Evolutionary conservation across 2,888 invertebrate species (phyloP), one percentile per base, ranked within the genome.

Genomic region (Galeopsomyia nigrocyanea): DNA sequence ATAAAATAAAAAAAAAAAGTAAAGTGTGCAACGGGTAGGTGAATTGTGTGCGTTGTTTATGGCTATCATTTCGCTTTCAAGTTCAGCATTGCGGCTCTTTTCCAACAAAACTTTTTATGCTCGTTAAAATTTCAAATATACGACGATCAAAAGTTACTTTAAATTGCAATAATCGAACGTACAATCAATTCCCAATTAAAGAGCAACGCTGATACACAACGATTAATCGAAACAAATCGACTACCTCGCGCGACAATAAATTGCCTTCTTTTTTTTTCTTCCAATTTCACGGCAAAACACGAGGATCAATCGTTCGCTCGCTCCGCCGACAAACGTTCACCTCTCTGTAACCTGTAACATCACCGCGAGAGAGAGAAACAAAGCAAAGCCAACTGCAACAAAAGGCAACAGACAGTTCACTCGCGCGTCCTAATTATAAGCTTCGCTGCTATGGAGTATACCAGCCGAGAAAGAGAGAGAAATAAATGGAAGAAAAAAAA

Each of bases 341-440:
- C 39, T 39, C 39, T 10, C 10, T 21, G 49, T 39, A 50, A 51
- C 63, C 63, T 63, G 39, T 39, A 26, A 39, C 39, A 13, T 63
- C 63, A 14, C 50, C 50, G 13, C 46, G 16, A 50, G 31, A n/a
- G 39, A n/a, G 26, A 39, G 49, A 39, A 13, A 39, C 39, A 39
- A 39, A 39, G 39, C 39, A 10, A 26, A 58, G 19, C 21, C 51
- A n/a, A 9, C 49, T 5, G 51, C 55, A 57, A 69, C 62, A 57
- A 57, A 63, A 62, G 62, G 49, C 71, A 39, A 39, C 13, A 7
- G 39, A 3, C 39, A 39, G 39, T 39, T 26, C 31, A 10, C 47
- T 6, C 50, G 50, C 19, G 6, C 60, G 16, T 71, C 62, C 71
- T 46, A 71, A 71, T 71, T 62, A 67, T 62, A 67, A 57, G 57